phyloP scores from a whole-genome alignment of 2,113 vertebrate species.

The Promerops cafer region DNA sequence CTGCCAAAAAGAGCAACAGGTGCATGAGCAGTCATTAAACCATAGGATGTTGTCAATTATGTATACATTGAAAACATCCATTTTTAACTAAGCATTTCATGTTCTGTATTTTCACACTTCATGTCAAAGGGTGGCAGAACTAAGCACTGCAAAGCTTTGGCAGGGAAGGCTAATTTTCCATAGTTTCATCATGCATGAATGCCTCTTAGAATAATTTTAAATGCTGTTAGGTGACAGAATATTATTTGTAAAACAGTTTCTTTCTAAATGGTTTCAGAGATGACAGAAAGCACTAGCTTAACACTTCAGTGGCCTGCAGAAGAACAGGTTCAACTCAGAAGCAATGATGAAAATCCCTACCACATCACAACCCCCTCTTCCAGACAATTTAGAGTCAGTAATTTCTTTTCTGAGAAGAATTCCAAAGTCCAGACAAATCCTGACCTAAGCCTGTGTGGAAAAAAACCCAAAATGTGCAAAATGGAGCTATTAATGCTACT shows the following conservation, averaged over 20 bases:
- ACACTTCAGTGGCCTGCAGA: background rate
- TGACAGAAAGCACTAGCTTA: background rate
- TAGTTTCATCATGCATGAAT: background rate
- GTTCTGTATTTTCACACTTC: background rate
- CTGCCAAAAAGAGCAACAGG: background rate
- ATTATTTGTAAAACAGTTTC: background rate
- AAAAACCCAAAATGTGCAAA: background rate
- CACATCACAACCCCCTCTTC: fast-evolving
- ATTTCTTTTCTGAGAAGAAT: background rate
- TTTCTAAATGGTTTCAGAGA: background rate
- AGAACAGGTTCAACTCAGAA: background rate
- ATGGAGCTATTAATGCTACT: background rate
- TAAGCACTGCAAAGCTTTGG: background rate
- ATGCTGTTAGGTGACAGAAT: background rate
- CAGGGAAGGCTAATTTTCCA: background rate
- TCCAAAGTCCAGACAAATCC: background rate
- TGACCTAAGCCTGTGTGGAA: background rate
- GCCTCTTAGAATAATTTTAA: background rate
- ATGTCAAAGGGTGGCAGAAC: background rate
- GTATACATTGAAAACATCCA: background rate
- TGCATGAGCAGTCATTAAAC: background rate
- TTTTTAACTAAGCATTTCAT: background rate
- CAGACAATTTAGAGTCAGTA: fast-evolving
- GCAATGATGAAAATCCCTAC: background rate
- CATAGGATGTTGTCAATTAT: background rate